A percentile compares a stretch with the other conserved stretches of the same genome.
Conservation (phyloP, 2,113 vertebrate species). For the Sander lucioperca region DNA sequence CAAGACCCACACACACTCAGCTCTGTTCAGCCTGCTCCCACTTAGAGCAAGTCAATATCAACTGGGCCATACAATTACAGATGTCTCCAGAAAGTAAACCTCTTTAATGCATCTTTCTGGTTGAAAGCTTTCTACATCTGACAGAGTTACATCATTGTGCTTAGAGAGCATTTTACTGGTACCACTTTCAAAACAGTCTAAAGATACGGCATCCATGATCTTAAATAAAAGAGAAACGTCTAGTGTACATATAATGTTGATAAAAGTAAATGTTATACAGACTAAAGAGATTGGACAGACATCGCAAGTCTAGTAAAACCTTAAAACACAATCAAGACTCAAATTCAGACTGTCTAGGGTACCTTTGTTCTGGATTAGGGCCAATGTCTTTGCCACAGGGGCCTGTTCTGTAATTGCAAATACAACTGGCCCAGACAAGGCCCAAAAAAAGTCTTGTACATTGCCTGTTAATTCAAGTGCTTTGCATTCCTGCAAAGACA, state of each 20-base stretch:
- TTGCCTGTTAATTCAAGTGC: neutral
- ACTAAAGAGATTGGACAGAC: neutral
- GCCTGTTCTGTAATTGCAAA: neutral
- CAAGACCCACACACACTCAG: slow-evolving; percentile 49
- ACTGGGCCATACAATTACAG: slow-evolving; percentile 40
- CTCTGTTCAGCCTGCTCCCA: slow-evolving; percentile 45
- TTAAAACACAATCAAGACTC: neutral
- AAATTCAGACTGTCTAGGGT: neutral
- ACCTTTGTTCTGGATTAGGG: neutral
- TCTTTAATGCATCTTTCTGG: slow-evolving; percentile 7
- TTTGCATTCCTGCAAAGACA: neutral
- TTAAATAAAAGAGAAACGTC: neutral
- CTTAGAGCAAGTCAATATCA: slow-evolving; percentile 49
- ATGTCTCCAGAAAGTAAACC: slow-evolving; percentile 5
- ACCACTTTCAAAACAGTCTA: neutral
- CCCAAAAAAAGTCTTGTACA: neutral
- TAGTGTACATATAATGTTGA: neutral
- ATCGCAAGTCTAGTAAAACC: neutral
- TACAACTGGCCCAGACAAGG: slow-evolving; percentile 6
- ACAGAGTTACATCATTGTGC: neutral
- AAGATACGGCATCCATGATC: neutral
- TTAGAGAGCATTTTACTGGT: neutral
- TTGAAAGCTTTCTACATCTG: neutral
- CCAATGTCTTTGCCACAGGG: neutral
- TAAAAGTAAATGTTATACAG: neutral